Conservation (phyloP, 1,140 invertebrate genomes). For the Drosophila pectinifera region DNA sequence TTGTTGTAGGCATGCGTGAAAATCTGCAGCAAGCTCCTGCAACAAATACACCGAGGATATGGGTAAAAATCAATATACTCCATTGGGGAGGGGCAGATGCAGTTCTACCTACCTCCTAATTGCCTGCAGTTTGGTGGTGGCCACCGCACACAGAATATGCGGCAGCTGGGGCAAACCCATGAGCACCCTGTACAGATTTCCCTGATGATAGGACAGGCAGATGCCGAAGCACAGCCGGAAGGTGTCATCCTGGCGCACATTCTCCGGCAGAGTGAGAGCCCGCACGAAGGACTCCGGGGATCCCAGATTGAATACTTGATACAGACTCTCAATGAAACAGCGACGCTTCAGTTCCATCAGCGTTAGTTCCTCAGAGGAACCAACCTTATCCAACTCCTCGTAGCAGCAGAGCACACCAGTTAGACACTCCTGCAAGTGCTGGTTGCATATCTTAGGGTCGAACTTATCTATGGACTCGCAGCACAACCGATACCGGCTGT, state of each 20-base stretch:
- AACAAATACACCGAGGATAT: constrained; percentile 9
- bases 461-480: constrained; percentile 85
- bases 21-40: constrained; percentile 85
- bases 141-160: constrained; percentile 85
- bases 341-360: constrained; percentile 52
- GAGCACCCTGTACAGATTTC: constrained; percentile 86
- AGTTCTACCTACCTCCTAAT: constrained; percentile 85
- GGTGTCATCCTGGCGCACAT: constrained; percentile 47
- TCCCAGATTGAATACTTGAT: constrained; percentile 87
- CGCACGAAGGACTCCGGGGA: constrained; percentile 85
- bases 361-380: constrained; percentile 12
- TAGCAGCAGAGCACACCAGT: constrained; percentile 87
- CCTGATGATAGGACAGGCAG: constrained; percentile 85
- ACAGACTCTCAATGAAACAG: constrained; percentile 86
- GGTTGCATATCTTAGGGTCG: constrained; percentile 87
- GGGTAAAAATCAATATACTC: constrained; percentile 20
- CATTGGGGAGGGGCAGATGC: not conserved
- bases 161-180: constrained; percentile 84
- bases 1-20: constrained; percentile 87
- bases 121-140: constrained; percentile 85
- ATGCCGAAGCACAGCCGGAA: constrained; percentile 81
- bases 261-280: constrained; percentile 69
- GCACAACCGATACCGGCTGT: constrained; percentile 88
- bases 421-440: constrained; percentile 87
- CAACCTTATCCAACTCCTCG: constrained; percentile 83